phyloP scores from a whole-genome alignment of 2,113 vertebrate genomes.

The Boulengeromyrus knoepffleri region DNA sequence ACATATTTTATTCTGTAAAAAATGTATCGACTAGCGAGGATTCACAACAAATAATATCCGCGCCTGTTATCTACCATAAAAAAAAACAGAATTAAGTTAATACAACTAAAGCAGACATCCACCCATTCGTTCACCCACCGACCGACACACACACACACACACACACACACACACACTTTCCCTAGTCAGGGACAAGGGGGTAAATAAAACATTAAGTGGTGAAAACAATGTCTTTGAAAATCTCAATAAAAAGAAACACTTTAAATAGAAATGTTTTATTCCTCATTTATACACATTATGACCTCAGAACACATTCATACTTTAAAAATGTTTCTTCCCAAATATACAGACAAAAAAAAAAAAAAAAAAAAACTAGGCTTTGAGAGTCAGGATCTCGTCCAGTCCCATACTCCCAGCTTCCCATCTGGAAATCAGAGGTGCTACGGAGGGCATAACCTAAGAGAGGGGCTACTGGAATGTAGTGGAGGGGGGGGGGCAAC shows the following conservation, averaged over 20 bases:
- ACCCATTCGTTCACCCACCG: neutral
- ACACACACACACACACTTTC: neutral
- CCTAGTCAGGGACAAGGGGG: neutral
- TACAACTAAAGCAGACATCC: neutral
- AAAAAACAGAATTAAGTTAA: neutral
- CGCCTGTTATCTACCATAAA: neutral
- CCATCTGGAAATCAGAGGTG: neutral
- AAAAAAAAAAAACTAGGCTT: neutral
- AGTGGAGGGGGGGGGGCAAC: neutral
- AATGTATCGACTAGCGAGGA: neutral
- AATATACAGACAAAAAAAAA: neutral
- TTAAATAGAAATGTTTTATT: slow-evolving; percentile 4
- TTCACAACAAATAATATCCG: neutral
- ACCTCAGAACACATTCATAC: slow-evolving; percentile 9
- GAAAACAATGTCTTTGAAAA: neutral
- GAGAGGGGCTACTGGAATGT: neutral
- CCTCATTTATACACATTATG: slow-evolving; percentile 1
- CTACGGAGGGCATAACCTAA: neutral
- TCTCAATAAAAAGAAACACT: neutral
- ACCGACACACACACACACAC: no score
- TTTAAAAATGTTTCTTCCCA: slow-evolving; percentile 11
- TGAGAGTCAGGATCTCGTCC: neutral
- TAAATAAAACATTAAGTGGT: neutral
- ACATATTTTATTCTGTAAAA: neutral
- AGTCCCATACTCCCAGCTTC: neutral